Percentiles rank a stretch among this genome's conserved stretches.
Conservation (phyloP, 2,113 vertebrate genomes). For the Speoplatyrhinus poulsoni region DNA sequence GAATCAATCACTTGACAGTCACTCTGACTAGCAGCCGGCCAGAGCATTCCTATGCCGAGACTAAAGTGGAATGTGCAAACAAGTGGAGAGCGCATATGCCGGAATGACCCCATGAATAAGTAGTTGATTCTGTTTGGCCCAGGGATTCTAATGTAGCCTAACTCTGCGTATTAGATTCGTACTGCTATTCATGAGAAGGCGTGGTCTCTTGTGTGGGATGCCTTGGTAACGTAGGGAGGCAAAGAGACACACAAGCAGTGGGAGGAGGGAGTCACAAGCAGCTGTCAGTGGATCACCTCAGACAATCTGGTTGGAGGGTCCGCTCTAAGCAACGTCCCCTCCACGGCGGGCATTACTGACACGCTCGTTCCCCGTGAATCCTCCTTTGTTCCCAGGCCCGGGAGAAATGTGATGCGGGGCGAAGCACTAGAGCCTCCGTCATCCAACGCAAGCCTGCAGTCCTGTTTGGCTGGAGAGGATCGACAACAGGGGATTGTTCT, state of each 20-base stretch:
- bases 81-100: constrained; percentile 1
- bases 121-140: constrained; percentile 1
- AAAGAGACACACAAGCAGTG: too few species aligned
- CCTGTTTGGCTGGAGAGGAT: constrained; percentile 14
- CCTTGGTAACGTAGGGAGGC: too few species aligned
- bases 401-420: constrained; percentile 26
- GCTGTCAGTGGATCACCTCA: too few species aligned
- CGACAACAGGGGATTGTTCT: constrained; percentile 48
- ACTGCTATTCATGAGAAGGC: neutral
- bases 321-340: too few species aligned
- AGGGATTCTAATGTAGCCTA: neutral
- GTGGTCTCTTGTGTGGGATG: too few species aligned
- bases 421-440: constrained; percentile 10
- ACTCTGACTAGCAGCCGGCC: neutral
- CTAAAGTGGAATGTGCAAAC: constrained; percentile 11
- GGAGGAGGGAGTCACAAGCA: too few species aligned
- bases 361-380: too few species aligned
- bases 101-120: neutral
- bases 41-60: constrained; percentile 1
- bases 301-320: too few species aligned
- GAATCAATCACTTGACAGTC: constrained; percentile 19
- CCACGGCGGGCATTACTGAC: too few species aligned
- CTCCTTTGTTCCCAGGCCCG: neutral
- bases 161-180: constrained; percentile 4
- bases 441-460: constrained; percentile 1